Percentiles rank a stretch among this genome's conserved stretches.
Evolutionary conservation across 2,888 invertebrate species (phyloP).

Genomic region (Ormyrus thymus): DNA sequence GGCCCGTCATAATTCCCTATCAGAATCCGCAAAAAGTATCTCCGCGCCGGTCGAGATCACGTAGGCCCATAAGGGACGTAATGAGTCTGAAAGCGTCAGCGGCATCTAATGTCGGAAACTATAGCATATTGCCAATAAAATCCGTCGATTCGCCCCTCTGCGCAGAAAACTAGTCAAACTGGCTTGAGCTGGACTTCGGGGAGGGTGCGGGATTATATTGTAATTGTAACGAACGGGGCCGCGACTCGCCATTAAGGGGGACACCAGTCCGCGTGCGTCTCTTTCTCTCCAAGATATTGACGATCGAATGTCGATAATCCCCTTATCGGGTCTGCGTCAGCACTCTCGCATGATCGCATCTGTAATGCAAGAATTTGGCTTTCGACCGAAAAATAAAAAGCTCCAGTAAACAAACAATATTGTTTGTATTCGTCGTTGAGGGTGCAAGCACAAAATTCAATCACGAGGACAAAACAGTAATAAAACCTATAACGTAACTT

Average conservation of each 20-base stretch:
- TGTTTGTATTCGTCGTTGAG: no score
- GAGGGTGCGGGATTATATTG: constrained; percentile 63
- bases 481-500: neutral
- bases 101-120: constrained; percentile 75
- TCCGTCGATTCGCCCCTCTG: constrained; percentile 61
- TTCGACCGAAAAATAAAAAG: neutral
- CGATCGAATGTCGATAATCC: constrained; percentile 69
- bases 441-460: neutral
- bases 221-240: constrained; percentile 70
- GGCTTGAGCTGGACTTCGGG: constrained; percentile 48
- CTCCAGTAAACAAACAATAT: neutral
- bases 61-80: constrained; percentile 69
- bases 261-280: constrained; percentile 5
- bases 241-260: constrained; percentile 55
- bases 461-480: neutral
- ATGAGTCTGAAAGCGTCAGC: constrained; percentile 74
- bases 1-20: constrained; percentile 70
- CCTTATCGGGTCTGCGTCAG: constrained; percentile 57
- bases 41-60: constrained; percentile 64
- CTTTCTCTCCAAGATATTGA: constrained; percentile 48
- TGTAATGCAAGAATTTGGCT: constrained; percentile 1
- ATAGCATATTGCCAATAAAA: constrained; percentile 76
- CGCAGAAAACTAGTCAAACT: constrained; percentile 61
- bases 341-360: neutral
- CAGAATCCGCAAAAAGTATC: constrained; percentile 67